phyloP scores from a whole-genome alignment of 2,797 vertebrate genomes.

The Pipistrellus nathusii region DNA sequence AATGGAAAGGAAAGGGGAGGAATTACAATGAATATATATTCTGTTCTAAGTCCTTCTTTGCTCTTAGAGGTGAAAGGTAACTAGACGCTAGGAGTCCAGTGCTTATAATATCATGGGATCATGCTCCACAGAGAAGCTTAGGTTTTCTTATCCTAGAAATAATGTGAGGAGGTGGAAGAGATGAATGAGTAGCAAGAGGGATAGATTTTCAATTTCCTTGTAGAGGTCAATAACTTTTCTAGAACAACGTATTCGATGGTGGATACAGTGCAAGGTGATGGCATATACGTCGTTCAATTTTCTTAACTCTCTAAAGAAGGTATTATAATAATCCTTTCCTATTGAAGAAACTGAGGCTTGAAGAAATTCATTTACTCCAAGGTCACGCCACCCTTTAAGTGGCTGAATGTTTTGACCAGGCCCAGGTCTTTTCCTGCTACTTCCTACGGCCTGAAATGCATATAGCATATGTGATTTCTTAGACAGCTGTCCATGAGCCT shows the following conservation, averaged over 20 bases:
- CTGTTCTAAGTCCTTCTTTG: not conserved
- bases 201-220: not conserved
- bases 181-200: not conserved
- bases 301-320: slow-evolving; percentile 30
- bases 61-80: not conserved
- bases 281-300: not conserved
- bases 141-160: not conserved
- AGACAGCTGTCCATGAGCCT: not conserved
- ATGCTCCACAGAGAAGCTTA: not conserved
- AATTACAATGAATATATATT: no score
- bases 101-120: not conserved
- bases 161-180: not conserved
- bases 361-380: slow-evolving; percentile 45
- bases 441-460: slow-evolving; percentile 34
- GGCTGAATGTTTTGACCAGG: not conserved
- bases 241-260: not conserved
- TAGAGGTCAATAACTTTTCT: not conserved
- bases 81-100: not conserved
- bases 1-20: not conserved
- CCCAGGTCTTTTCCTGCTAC: not conserved
- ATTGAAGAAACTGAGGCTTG: slow-evolving; percentile 39
- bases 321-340: not conserved
- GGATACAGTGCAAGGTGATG: not conserved
- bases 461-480: slow-evolving; percentile 8
- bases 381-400: not conserved